These are phyloP conservation scores for Leguminivora glycinivorella DNA, from an alignment of 1,140 invertebrate genomes.

Conservation along the genomic window DNA sequence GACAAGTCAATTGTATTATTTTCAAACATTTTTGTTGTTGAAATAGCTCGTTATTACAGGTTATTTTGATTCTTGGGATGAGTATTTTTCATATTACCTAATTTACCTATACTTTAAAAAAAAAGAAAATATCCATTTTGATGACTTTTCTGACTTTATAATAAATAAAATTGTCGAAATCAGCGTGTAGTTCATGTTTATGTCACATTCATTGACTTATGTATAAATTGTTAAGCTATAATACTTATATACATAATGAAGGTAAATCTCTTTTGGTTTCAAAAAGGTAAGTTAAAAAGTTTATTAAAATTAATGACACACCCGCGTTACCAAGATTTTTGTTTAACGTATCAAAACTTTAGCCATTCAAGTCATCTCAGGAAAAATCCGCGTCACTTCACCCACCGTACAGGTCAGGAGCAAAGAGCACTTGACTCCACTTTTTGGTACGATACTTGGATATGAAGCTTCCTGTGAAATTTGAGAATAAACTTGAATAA, in stretches of 20 bases:
- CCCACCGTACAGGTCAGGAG: not conserved
- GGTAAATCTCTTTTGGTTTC: not conserved
- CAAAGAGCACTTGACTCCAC: conserved; percentile 10
- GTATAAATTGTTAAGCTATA: too few species aligned
- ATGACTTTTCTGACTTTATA: too few species aligned
- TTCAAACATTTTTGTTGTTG: not conserved
- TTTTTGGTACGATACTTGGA: conserved; percentile 12
- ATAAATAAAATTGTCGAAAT: too few species aligned
- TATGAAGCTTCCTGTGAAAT: conserved; percentile 2
- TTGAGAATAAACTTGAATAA: not conserved
- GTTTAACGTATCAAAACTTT: conserved; percentile 10
- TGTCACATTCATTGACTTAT: too few species aligned
- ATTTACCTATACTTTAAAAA: too few species aligned
- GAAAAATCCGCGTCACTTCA: conserved; percentile 3
- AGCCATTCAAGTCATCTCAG: conserved; percentile 4
- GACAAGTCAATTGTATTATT: not conserved
- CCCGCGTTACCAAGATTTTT: not conserved
- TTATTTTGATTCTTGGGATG: not conserved
- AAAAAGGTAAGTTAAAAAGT: not conserved
- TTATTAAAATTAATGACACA: not conserved
- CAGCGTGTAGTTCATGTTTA: too few species aligned
- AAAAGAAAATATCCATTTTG: too few species aligned
- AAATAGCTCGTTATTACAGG: not conserved
- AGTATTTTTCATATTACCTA: not conserved
- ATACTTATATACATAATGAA: too few species aligned